A percentile compares a stretch with the other conserved stretches of the same genome.
phyloP scores from a whole-genome alignment of 2,113 vertebrate species.

The Limanda limanda region DNA sequence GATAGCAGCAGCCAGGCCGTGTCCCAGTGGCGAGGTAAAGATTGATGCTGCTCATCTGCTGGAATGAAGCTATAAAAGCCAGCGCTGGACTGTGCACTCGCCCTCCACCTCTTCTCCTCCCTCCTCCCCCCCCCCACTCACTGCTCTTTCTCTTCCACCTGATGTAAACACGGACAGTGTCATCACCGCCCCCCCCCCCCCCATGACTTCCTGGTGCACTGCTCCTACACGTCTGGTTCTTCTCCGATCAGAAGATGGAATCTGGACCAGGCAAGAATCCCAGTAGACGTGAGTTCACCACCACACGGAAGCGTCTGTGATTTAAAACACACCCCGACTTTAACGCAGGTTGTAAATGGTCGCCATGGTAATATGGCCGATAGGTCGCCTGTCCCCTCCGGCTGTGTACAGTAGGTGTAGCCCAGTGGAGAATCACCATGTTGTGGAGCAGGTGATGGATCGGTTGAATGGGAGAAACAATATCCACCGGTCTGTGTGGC shows the following conservation, averaged over 20 bases:
- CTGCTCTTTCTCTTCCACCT: slow-evolving; percentile 72
- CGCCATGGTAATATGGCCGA: slow-evolving; percentile 24
- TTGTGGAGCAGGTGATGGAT: slow-evolving; percentile 65
- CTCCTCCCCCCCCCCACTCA: slow-evolving; percentile 56
- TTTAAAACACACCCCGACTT: slow-evolving; percentile 18
- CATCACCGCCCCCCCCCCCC: too few species aligned
- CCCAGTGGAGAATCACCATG: slow-evolving; percentile 58
- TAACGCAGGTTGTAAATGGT: slow-evolving; percentile 16
- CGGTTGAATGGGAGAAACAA: slow-evolving; percentile 36
- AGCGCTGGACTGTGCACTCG: slow-evolving; percentile 52
- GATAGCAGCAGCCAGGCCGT: slow-evolving; percentile 48
- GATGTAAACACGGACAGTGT: background rate
- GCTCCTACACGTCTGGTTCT: too few species aligned
- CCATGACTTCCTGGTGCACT: too few species aligned
- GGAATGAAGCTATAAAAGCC: slow-evolving; percentile 74
- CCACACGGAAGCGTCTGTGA: background rate
- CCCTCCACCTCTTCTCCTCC: slow-evolving; percentile 39
- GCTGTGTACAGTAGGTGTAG: slow-evolving; percentile 19
- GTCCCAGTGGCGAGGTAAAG: slow-evolving; percentile 69
- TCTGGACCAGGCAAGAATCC: slow-evolving; percentile 1
- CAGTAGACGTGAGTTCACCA: background rate
- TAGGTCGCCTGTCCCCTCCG: slow-evolving; percentile 36
- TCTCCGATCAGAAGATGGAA: too few species aligned
- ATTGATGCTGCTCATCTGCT: slow-evolving; percentile 79
- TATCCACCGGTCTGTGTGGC: slow-evolving; percentile 60